Percentiles rank a stretch among this genome's conserved stretches.
Conservation (phyloP, 1,140 invertebrate genomes). For the Ooceraea biroi region DNA sequence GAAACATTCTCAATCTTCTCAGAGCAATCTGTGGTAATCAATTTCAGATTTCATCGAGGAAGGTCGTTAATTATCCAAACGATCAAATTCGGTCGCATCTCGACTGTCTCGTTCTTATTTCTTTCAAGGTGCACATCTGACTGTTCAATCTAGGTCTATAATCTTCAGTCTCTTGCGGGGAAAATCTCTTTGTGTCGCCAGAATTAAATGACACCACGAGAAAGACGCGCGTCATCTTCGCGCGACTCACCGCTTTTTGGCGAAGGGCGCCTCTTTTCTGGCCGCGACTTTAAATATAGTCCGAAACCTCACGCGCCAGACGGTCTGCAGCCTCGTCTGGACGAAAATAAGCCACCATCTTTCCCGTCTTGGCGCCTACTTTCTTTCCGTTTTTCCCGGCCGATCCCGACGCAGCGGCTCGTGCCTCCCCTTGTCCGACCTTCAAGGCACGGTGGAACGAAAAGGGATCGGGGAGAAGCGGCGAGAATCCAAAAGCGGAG, state of each 20-base stretch:
- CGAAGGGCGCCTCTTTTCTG: slow-evolving; percentile 3
- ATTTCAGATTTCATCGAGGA: neutral
- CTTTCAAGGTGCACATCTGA: neutral
- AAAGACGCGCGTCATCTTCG: slow-evolving; percentile 27
- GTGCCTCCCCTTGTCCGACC: slow-evolving; percentile 48
- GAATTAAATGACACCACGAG: neutral
- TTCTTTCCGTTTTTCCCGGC: slow-evolving; percentile 65
- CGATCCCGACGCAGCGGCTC: slow-evolving; percentile 28
- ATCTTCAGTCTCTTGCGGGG: neutral
- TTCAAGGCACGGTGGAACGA: slow-evolving; percentile 36
- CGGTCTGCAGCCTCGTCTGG: slow-evolving; percentile 73
- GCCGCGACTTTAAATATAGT: slow-evolving; percentile 59
- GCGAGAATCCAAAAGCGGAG: slow-evolving; percentile 29
- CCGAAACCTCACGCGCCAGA: slow-evolving; percentile 62
- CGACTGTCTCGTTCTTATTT: neutral
- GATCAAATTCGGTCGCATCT: neutral
- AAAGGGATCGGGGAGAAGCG: slow-evolving; percentile 10
- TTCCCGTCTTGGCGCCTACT: slow-evolving; percentile 65
- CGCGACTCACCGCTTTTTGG: slow-evolving; percentile 37
- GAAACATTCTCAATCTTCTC: neutral
- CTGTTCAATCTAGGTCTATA: no score
- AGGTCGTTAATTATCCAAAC: neutral
- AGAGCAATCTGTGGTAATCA: neutral
- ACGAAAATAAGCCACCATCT: slow-evolving; percentile 75
- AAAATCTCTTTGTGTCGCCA: neutral